phyloP scores from a whole-genome alignment of 2,797 vertebrate genomes.

The Hafferia zeledoni region DNA sequence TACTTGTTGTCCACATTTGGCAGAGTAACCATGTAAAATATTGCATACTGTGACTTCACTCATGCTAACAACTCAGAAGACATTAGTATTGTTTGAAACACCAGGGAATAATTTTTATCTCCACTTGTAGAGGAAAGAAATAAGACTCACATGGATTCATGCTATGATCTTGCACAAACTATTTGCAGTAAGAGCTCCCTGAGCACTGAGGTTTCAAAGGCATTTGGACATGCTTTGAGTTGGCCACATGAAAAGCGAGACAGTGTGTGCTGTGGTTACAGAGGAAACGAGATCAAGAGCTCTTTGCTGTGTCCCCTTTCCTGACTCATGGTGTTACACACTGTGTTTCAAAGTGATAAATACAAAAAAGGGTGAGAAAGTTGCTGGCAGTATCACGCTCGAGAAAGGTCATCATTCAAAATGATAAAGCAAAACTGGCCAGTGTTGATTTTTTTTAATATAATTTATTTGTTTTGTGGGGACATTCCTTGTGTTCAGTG shows the following conservation, averaged over 20 bases:
- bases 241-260: conserved; percentile 50
- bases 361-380: background rate
- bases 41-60: conserved; percentile 46
- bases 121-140: background rate
- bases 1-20: conserved; percentile 39
- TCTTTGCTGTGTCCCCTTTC: conserved; percentile 27
- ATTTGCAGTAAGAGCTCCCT: conserved; percentile 22
- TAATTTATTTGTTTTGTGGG: background rate
- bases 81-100: conserved; percentile 28
- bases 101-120: conserved; percentile 1
- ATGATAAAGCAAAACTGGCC: background rate
- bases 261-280: conserved; percentile 14
- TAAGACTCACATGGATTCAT: background rate
- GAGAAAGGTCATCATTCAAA: background rate
- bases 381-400: background rate
- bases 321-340: background rate
- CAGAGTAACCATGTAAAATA: conserved; percentile 62
- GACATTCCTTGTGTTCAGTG: background rate
- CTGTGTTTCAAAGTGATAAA: conserved; percentile 3
- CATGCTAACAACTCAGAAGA: conserved; percentile 16
- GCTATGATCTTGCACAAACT: conserved; percentile 14
- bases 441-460: background rate
- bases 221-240: conserved; percentile 35
- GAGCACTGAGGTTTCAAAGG: conserved; percentile 45
- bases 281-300: conserved; percentile 25